Percentiles rank a stretch among this genome's conserved stretches.
These are phyloP conservation scores for Helicoverpa zea DNA, from an alignment of 1,140 invertebrate species.

Conservation along the genomic window DNA sequence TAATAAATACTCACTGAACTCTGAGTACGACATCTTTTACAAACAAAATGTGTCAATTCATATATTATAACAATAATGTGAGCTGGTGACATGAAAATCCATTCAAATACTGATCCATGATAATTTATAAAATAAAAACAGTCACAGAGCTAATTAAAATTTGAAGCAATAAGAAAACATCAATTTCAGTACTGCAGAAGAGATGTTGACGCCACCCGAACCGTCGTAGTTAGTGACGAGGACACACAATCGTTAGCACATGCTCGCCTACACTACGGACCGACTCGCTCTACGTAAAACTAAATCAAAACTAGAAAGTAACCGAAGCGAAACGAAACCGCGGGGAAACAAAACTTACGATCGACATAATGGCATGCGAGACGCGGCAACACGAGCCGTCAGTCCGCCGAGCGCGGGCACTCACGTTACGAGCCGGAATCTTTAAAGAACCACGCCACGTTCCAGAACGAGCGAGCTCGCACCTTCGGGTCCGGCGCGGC, in stretches of 20 bases:
- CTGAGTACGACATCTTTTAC: conserved; percentile 45
- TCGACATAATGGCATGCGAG: conserved; percentile 85
- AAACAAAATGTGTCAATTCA: conserved; percentile 47
- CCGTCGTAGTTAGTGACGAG: conserved; percentile 47
- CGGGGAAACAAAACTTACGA: conserved; percentile 84
- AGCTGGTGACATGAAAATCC: conserved; percentile 35
- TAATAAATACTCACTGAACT: neutral
- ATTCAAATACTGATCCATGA: conserved; percentile 16
- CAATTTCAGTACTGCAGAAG: neutral
- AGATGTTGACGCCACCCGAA: conserved; percentile 26
- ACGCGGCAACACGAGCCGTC: conserved; percentile 45
- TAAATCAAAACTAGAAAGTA: conserved; percentile 49
- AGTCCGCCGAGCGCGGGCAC: conserved; percentile 52
- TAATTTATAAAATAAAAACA: conserved; percentile 5
- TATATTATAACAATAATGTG: conserved; percentile 42
- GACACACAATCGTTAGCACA: conserved; percentile 52
- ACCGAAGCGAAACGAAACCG: conserved; percentile 67
- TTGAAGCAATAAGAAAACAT: neutral
- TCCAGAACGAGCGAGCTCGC: conserved; percentile 77
- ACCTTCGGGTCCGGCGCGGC: conserved; percentile 73
- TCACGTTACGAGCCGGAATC: conserved; percentile 61
- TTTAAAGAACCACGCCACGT: conserved; percentile 71
- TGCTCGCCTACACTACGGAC: conserved; percentile 54
- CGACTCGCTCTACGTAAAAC: conserved; percentile 47
- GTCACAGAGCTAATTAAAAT: conserved; percentile 7